These are phyloP conservation scores for Bursaphelenchus okinawaensis DNA, from an alignment of 2,888 invertebrate genomes.

Conservation along the genomic window DNA sequence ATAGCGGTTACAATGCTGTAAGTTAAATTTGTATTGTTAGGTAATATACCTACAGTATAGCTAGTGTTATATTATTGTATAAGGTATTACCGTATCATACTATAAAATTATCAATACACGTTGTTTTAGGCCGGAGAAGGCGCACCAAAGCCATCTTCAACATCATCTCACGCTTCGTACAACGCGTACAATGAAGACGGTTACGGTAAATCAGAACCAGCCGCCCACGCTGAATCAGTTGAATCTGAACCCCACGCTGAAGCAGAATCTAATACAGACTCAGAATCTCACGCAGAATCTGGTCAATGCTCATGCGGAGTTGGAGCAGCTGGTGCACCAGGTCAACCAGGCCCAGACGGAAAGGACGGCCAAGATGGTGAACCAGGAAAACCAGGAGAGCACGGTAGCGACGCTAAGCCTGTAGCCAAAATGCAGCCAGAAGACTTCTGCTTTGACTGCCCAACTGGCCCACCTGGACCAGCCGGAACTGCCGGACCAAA, in stretches of 20 bases:
- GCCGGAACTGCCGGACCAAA: slow-evolving; percentile 8
- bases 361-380: slow-evolving; percentile 12
- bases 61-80: too few relatives aligned
- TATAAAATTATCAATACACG: too few relatives aligned
- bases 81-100: too few relatives aligned
- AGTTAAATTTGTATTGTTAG: too few relatives aligned
- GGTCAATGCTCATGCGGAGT: background rate
- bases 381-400: slow-evolving; percentile 9
- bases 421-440: slow-evolving; percentile 3
- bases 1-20: background rate
- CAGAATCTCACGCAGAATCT: background rate
- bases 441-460: slow-evolving; percentile 13
- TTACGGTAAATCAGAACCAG: background rate
- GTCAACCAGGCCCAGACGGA: slow-evolving; percentile 16
- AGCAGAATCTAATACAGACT: background rate
- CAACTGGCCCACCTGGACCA: slow-evolving; percentile 13
- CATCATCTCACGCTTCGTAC: background rate
- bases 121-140: background rate
- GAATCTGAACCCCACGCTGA: too few relatives aligned
- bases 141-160: background rate
- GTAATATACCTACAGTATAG: too few relatives aligned
- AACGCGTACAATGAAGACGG: background rate
- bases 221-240: too few relatives aligned
- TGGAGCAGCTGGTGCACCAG: background rate
- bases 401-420: slow-evolving; percentile 8